phyloP scores from a whole-genome alignment of 2,888 invertebrate genomes.

The Erebia ligea region DNA sequence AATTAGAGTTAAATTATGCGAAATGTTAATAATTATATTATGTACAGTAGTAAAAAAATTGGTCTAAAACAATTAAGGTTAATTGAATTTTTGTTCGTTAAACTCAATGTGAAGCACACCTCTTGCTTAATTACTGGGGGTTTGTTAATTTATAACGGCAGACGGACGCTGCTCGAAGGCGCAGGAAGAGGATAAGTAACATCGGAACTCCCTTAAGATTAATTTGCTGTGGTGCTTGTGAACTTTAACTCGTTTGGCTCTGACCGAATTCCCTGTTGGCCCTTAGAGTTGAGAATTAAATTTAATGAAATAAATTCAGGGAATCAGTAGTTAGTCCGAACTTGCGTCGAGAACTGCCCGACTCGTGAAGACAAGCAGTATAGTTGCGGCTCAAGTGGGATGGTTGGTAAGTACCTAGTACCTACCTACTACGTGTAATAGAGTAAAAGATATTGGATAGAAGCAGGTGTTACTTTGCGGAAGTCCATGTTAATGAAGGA shows the following conservation, averaged over 20 bases:
- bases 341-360: slow-evolving; percentile 53
- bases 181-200: slow-evolving; percentile 65
- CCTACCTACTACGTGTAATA: not conserved
- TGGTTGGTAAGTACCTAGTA: slow-evolving; percentile 26
- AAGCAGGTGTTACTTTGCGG: too few relatives aligned
- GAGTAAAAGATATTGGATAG: too few relatives aligned
- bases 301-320: slow-evolving; percentile 80
- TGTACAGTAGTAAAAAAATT: slow-evolving; percentile 47
- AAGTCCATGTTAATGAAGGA: too few relatives aligned
- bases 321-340: slow-evolving; percentile 68
- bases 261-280: slow-evolving; percentile 75
- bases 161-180: slow-evolving; percentile 68
- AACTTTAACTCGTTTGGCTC: slow-evolving; percentile 81
- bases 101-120: slow-evolving; percentile 75
- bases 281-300: slow-evolving; percentile 78
- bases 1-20: too few relatives aligned
- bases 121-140: slow-evolving; percentile 76
- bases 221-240: slow-evolving; percentile 77
- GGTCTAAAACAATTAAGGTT: slow-evolving; percentile 58
- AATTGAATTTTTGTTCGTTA: slow-evolving; percentile 79
- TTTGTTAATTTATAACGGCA: slow-evolving; percentile 80
- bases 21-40: not conserved
- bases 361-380: slow-evolving; percentile 45
- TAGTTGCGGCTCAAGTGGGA: slow-evolving; percentile 50
- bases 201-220: slow-evolving; percentile 82